These are phyloP conservation scores for Sebastes hubbsi DNA, from an alignment of 2,797 vertebrate genomes.

Conservation along the genomic window DNA sequence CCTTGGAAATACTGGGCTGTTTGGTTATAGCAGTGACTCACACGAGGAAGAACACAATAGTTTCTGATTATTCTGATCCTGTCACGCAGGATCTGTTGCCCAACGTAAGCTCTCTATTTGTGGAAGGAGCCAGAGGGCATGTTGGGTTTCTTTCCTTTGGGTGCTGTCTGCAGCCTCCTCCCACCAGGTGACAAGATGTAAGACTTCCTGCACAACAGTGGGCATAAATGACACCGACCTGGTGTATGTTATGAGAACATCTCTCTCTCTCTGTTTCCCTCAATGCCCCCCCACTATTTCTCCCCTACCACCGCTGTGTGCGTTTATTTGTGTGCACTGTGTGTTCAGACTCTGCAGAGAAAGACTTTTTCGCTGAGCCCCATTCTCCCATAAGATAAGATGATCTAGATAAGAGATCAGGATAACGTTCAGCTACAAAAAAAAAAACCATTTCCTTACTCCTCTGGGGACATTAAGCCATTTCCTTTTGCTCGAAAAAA, in stretches of 20 bases:
- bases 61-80: constrained; percentile 23
- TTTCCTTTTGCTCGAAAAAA: constrained; percentile 28
- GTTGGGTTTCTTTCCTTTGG: constrained; percentile 10
- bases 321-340: constrained; percentile 31
- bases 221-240: constrained; percentile 17
- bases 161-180: constrained; percentile 19
- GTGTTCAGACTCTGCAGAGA: constrained; percentile 26
- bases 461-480: constrained; percentile 45
- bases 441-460: constrained; percentile 61
- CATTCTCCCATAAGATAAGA: constrained; percentile 43
- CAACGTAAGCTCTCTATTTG: constrained; percentile 9
- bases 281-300: neutral
- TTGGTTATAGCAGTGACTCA: neutral
- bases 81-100: constrained; percentile 18
- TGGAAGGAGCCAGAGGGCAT: constrained; percentile 1
- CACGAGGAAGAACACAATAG: neutral
- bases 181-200: constrained; percentile 12
- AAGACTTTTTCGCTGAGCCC: constrained; percentile 27
- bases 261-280: constrained; percentile 2
- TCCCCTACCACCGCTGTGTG: neutral
- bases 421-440: constrained; percentile 56
- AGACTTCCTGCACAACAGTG: constrained; percentile 13
- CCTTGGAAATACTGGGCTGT: neutral
- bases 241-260: constrained; percentile 10
- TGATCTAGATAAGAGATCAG: constrained; percentile 59